Percentiles rank a stretch among this genome's conserved stretches.
Conservation (phyloP, 2,888 invertebrate species). For the Heliconius hortense region DNA sequence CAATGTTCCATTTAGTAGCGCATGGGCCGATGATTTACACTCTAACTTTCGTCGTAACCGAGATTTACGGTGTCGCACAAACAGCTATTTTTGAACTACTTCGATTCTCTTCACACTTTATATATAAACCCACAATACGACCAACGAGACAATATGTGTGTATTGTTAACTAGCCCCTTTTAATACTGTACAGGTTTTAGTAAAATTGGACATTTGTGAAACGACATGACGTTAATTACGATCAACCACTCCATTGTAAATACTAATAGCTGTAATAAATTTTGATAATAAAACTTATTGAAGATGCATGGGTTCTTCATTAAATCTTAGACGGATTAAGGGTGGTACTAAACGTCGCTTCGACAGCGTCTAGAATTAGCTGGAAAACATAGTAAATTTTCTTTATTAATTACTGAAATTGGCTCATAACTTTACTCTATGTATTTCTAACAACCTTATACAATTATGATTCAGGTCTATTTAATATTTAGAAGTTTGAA, state of each 20-base stretch:
- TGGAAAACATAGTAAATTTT: slow-evolving; percentile 10
- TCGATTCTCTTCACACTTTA: slow-evolving; percentile 75
- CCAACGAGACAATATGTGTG: slow-evolving; percentile 58
- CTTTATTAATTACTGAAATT: slow-evolving; percentile 21
- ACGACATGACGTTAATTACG: slow-evolving; percentile 46
- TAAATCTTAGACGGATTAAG: slow-evolving; percentile 39
- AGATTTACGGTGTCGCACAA: slow-evolving; percentile 74
- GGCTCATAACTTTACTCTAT: neutral
- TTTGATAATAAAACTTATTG: slow-evolving; percentile 41
- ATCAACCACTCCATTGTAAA: slow-evolving; percentile 43
- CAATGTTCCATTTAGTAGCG: slow-evolving; percentile 68
- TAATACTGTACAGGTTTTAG: slow-evolving; percentile 59
- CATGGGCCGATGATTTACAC: slow-evolving; percentile 68
- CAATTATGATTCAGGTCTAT: neutral
- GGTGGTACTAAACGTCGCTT: slow-evolving; percentile 21
- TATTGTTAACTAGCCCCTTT: slow-evolving; percentile 57
- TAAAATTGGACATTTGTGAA: slow-evolving; percentile 45
- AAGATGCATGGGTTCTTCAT: slow-evolving; percentile 32
- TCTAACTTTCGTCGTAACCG: slow-evolving; percentile 68
- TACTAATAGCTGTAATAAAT: slow-evolving; percentile 41
- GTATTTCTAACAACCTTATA: neutral
- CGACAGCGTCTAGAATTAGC: slow-evolving; percentile 23
- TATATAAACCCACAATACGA: slow-evolving; percentile 74
- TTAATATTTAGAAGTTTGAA: neutral
- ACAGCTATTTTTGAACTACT: slow-evolving; percentile 70